Conservation (phyloP, 2,888 invertebrate species). For the Achlya flavicornis region DNA sequence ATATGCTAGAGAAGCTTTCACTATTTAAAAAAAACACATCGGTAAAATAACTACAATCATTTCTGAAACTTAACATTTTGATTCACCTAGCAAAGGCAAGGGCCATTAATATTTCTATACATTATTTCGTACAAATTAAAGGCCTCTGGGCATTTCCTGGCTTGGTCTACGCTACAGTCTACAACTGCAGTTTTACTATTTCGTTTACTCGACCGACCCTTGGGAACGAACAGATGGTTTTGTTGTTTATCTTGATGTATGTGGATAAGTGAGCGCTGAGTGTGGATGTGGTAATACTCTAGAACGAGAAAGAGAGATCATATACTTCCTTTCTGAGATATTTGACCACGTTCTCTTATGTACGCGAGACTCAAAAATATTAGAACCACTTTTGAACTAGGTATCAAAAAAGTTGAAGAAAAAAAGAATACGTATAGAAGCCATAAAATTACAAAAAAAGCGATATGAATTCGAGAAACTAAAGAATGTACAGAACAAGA, state of each 20-base stretch:
- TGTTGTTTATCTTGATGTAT: conserved; percentile 40
- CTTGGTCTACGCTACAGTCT: conserved; percentile 29
- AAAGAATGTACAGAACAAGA: no score
- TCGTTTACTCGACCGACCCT: conserved; percentile 63
- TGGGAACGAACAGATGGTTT: conserved; percentile 76
- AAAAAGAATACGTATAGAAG: no score
- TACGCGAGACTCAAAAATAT: no score
- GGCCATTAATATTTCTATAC: conserved; percentile 45
- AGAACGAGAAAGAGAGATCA: not conserved
- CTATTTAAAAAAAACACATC: no score
- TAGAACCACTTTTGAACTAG: no score
- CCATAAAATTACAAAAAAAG: no score
- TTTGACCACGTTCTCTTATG: no score
- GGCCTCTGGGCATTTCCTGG: conserved; percentile 60
- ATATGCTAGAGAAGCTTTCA: no score
- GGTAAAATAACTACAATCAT: not conserved
- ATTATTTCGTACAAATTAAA: conserved; percentile 69
- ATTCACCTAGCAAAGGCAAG: not conserved
- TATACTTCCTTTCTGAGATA: no score
- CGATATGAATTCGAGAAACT: no score
- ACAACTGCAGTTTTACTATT: conserved; percentile 62
- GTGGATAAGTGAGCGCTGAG: conserved; percentile 18
- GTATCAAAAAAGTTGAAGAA: no score
- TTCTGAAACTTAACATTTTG: not conserved
- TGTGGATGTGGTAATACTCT: conserved; percentile 40